Evolutionary conservation across 2,113 vertebrate species (phyloP).

Genomic region (Tringa solitaria): DNA sequence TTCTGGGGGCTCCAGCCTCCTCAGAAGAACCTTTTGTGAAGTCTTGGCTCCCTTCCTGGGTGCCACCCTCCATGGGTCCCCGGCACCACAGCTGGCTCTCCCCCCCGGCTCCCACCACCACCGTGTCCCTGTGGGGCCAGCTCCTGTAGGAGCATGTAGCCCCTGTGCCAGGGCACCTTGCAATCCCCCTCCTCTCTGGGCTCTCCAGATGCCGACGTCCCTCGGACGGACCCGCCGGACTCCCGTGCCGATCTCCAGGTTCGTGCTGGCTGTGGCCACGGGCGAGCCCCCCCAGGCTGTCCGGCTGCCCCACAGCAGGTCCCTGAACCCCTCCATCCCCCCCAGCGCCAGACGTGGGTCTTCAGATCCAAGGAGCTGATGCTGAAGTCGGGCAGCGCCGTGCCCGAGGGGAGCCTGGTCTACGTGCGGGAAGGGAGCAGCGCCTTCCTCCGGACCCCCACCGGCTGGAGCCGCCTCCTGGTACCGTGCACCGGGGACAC

Average conservation of each 20-base stretch:
- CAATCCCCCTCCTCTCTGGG: neutral
- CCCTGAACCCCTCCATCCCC: neutral
- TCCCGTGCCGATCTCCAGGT: neutral
- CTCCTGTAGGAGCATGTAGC: neutral
- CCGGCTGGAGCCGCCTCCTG: conserved; percentile 62
- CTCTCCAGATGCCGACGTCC: neutral
- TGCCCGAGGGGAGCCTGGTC: conserved; percentile 64
- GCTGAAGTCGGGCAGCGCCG: neutral
- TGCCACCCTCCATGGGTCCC: neutral
- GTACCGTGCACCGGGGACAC: neutral
- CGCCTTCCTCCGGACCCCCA: conserved; percentile 57
- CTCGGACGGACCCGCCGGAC: neutral
- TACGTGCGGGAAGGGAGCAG: conserved; percentile 42
- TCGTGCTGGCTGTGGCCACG: rapidly evolving
- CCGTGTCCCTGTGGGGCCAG: rapidly evolving
- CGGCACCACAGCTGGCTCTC: neutral
- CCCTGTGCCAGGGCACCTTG: rapidly evolving
- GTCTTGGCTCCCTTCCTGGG: neutral
- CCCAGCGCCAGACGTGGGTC: conserved; percentile 47
- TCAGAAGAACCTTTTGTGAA: neutral
- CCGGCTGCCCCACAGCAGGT: neutral
- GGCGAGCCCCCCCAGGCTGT: neutral
- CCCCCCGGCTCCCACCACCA: rapidly evolving
- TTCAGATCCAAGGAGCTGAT: conserved; percentile 63
- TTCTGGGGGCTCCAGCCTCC: neutral